phyloP scores from a whole-genome alignment of 2,888 invertebrate species.

The Drosophila leonis region DNA sequence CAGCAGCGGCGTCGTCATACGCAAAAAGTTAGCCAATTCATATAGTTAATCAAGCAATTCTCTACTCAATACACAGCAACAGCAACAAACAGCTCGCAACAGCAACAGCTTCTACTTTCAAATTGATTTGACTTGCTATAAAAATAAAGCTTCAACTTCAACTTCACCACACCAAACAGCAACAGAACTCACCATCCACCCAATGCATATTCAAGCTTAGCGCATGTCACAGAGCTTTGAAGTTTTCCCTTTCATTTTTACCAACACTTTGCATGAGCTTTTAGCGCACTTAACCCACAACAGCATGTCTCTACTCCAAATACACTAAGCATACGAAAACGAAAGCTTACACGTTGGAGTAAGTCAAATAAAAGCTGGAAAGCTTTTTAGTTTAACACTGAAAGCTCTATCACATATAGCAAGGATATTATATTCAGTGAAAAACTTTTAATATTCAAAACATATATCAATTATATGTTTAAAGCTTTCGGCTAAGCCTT shows the following conservation, averaged over 20 bases:
- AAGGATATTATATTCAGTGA: background rate
- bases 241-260: background rate
- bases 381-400: no score
- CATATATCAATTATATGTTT: background rate
- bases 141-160: constrained; percentile 23
- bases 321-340: background rate
- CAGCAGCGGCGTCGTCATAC: constrained; percentile 82
- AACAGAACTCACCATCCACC: constrained; percentile 4
- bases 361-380: background rate
- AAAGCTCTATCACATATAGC: background rate
- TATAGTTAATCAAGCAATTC: constrained; percentile 12
- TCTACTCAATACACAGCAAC: constrained; percentile 6
- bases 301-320: constrained; percentile 18
- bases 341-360: background rate
- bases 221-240: constrained; percentile 6
- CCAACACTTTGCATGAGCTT: constrained; percentile 36
- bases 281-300: constrained; percentile 3
- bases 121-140: constrained; percentile 25
- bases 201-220: background rate
- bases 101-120: constrained; percentile 8
- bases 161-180: constrained; percentile 1
- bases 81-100: constrained; percentile 6
- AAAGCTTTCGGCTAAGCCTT: background rate
- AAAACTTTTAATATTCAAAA: background rate
- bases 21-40: constrained; percentile 84